phyloP scores from a whole-genome alignment of 2,888 invertebrate species.

The Zaprionus bogoriensis region DNA sequence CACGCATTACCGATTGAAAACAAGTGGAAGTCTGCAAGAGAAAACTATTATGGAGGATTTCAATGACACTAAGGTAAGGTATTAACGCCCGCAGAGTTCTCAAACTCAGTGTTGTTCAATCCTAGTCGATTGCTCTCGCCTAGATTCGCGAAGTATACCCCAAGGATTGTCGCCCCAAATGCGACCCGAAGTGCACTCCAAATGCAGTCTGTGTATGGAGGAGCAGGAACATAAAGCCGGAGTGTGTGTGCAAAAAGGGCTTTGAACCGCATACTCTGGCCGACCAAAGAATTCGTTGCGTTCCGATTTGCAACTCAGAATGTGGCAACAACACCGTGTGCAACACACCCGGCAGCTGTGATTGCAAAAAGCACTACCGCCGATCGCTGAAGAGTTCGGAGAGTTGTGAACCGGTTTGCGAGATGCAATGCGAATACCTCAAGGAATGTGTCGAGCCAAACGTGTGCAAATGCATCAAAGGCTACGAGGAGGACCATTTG shows the following conservation, averaged over 20 bases:
- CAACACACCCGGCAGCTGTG: constrained; percentile 87
- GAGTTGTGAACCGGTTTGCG: constrained; percentile 36
- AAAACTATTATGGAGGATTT: not conserved
- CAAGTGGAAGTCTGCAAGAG: not conserved
- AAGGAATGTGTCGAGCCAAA: constrained; percentile 71
- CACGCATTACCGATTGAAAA: not conserved
- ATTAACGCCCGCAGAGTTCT: not conserved
- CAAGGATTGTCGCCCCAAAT: not conserved
- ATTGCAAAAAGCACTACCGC: constrained; percentile 86
- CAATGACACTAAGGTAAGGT: not conserved
- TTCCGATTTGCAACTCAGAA: constrained; percentile 58
- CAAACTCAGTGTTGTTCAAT: no score
- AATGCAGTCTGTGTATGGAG: constrained; percentile 15
- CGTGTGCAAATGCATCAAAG: constrained; percentile 61
- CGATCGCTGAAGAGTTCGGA: constrained; percentile 5
- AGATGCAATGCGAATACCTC: constrained; percentile 32
- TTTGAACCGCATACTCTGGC: not conserved
- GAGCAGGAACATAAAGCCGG: accelerated
- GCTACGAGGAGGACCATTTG: constrained; percentile 3
- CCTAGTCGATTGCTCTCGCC: no score
- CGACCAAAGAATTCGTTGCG: not conserved
- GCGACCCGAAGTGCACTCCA: constrained; percentile 3
- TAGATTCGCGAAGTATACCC: no score
- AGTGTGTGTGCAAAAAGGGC: constrained; percentile 12
- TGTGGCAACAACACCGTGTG: constrained; percentile 83